phyloP scores from a whole-genome alignment of 2,797 vertebrate genomes.

The Coluber constrictor region DNA sequence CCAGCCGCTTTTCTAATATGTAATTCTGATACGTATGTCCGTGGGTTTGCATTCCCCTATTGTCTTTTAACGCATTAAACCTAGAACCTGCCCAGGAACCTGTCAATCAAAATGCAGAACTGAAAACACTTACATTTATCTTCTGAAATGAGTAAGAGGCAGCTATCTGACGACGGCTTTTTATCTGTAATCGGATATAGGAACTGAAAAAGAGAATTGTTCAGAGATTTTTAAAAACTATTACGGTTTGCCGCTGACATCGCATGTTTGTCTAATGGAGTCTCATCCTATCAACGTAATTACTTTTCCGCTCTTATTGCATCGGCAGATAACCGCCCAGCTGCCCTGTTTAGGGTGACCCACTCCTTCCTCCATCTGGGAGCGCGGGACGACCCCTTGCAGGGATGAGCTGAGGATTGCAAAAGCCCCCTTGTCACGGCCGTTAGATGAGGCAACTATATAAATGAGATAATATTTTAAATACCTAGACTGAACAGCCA shows the following conservation, averaged over 20 bases:
- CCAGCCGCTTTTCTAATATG: neutral
- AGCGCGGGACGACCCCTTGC: too few relatives aligned
- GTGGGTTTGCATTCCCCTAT: neutral
- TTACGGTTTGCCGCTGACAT: neutral
- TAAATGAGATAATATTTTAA: neutral
- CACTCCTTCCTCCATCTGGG: too few relatives aligned
- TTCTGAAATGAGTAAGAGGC: constrained; percentile 87
- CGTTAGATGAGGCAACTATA: neutral
- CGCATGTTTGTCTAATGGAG: neutral
- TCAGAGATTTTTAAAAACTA: constrained; percentile 25
- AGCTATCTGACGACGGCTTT: constrained; percentile 75
- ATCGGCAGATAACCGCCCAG: too few relatives aligned
- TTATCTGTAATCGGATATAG: constrained; percentile 76
- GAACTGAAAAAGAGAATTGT: constrained; percentile 77
- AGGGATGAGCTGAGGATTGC: too few relatives aligned
- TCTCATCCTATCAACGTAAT: neutral
- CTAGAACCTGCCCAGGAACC: neutral
- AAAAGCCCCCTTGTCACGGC: too few relatives aligned
- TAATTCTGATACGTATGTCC: neutral
- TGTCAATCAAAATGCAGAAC: neutral
- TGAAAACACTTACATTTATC: constrained; percentile 86
- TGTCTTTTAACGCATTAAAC: neutral
- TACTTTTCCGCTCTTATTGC: too few relatives aligned
- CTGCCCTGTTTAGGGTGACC: too few relatives aligned
- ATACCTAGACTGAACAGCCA: too few relatives aligned